These are phyloP conservation scores for Calyptomena viridis DNA, from an alignment of 2,113 vertebrate genomes.

Conservation along the genomic window DNA sequence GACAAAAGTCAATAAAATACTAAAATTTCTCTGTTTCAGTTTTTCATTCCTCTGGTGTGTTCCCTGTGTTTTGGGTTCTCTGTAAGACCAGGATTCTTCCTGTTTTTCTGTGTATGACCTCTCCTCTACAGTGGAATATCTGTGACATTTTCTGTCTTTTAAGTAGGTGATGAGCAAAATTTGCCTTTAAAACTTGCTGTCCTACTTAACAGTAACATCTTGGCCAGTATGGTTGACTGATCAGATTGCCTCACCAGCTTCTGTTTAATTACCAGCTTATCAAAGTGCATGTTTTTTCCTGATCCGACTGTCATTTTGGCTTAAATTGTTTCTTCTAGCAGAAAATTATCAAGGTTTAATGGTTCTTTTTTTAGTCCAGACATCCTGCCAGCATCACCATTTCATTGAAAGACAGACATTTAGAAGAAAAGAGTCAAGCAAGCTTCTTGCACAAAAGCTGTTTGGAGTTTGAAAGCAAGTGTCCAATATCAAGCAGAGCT, in stretches of 20 bases:
- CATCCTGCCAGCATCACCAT: slow-evolving; percentile 9
- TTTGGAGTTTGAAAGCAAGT: background rate
- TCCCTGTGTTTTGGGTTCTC: background rate
- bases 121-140: background rate
- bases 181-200: slow-evolving; percentile 19
- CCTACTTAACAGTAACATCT: slow-evolving; percentile 23
- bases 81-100: background rate
- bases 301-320: slow-evolving; percentile 4
- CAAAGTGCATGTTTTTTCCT: slow-evolving; percentile 19
- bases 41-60: background rate
- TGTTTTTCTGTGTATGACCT: background rate
- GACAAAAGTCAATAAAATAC: slow-evolving; percentile 3
- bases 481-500: background rate
- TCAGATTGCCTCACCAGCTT: background rate
- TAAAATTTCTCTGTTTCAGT: background rate
- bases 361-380: background rate
- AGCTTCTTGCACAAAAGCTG: background rate
- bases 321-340: slow-evolving; percentile 42
- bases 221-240: slow-evolving; percentile 23
- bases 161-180: background rate
- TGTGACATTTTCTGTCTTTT: background rate
- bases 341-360: slow-evolving; percentile 43
- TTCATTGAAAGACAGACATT: slow-evolving; percentile 7
- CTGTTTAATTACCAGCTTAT: slow-evolving; percentile 57
- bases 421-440: background rate